Evolutionary conservation across 2,113 vertebrate species (phyloP).

Genomic region (Seriola dumerili): DNA sequence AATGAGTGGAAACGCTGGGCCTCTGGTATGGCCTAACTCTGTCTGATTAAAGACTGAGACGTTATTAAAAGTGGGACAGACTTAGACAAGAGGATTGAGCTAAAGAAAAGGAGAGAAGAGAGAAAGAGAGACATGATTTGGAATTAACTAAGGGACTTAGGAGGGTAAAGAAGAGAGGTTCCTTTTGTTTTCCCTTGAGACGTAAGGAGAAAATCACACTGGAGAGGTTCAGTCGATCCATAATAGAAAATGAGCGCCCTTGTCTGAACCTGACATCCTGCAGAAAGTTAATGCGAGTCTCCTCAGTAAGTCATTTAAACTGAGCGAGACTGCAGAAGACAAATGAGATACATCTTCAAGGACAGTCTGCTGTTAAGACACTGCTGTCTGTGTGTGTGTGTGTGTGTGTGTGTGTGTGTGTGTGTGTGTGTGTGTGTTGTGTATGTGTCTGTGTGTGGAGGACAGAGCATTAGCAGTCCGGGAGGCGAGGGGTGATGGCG

Average conservation of each 20-base stretch:
- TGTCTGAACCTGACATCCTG: conserved; percentile 41
- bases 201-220: conserved; percentile 42
- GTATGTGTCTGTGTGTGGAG: conserved; percentile 12
- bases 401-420: no score
- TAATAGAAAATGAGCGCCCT: conserved; percentile 38
- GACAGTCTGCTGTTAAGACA: conserved; percentile 35
- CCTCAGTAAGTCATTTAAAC: conserved; percentile 47
- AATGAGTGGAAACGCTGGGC: conserved; percentile 79
- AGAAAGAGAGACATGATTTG: conserved; percentile 55
- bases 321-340: conserved; percentile 16
- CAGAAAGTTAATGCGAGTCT: conserved; percentile 40
- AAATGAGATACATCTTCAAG: conserved; percentile 45
- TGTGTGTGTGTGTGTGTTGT: not conserved
- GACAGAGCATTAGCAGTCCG: conserved; percentile 20
- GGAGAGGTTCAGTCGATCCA: conserved; percentile 3
- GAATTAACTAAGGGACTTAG: conserved; percentile 58
- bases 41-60: conserved; percentile 77
- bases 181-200: conserved; percentile 53
- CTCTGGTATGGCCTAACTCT: conserved; percentile 63
- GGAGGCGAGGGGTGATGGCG: conserved; percentile 55
- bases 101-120: conserved; percentile 22
- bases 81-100: conserved; percentile 39
- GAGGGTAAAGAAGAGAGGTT: conserved; percentile 17
- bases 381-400: not conserved
- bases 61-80: conserved; percentile 75